phyloP scores from a whole-genome alignment of 1,140 invertebrate species.

The Ceratina japonica region DNA sequence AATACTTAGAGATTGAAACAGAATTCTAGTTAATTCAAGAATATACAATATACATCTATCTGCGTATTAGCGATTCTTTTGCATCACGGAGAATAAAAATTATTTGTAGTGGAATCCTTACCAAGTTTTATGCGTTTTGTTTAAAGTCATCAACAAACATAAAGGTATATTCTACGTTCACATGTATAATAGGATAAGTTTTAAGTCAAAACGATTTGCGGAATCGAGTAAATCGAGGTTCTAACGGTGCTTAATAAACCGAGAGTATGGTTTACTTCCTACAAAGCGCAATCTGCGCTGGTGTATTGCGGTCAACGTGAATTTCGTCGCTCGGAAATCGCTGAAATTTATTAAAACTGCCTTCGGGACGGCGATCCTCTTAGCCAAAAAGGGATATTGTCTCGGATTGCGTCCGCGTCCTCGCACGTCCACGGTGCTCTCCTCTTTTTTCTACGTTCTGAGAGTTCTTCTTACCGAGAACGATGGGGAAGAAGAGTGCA shows the following conservation, averaged over 20 bases:
- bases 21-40: too few relatives aligned
- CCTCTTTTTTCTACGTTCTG: neutral
- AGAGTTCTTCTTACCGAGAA: neutral
- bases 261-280: neutral
- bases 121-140: too few relatives aligned
- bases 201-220: neutral
- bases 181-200: too few relatives aligned
- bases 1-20: too few relatives aligned
- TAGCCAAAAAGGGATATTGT: constrained; percentile 37
- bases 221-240: neutral
- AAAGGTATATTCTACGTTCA: too few relatives aligned
- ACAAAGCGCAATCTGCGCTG: neutral
- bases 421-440: neutral
- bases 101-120: too few relatives aligned
- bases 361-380: constrained; percentile 24
- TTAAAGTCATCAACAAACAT: too few relatives aligned
- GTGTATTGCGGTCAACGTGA: constrained; percentile 6
- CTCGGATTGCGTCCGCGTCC: constrained; percentile 21
- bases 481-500: neutral
- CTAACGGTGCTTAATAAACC: constrained; percentile 28
- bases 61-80: too few relatives aligned
- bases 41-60: too few relatives aligned
- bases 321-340: constrained; percentile 31
- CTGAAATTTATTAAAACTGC: constrained; percentile 45
- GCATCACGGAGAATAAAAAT: too few relatives aligned